Percentiles rank a stretch among this genome's conserved stretches.
Conservation (phyloP, 2,888 invertebrate genomes). For the Protula sp. region DNA sequence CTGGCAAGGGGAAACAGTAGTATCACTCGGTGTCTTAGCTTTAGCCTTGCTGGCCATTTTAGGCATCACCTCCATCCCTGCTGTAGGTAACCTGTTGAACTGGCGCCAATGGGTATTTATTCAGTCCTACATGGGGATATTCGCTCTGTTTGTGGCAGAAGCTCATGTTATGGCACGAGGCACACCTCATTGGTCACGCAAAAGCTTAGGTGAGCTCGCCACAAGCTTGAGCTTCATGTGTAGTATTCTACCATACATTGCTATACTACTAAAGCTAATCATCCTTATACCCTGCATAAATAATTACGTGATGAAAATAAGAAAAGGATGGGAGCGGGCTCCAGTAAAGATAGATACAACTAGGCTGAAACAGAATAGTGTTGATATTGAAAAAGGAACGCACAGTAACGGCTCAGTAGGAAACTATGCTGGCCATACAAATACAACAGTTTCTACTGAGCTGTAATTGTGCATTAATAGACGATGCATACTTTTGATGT, state of each 20-base stretch:
- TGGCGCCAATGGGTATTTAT: neutral
- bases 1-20: neutral
- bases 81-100: neutral
- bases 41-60: neutral
- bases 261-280: neutral
- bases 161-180: neutral
- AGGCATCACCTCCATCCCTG: neutral
- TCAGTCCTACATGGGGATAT: neutral
- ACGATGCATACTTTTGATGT: no score
- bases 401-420: no score
- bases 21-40: neutral
- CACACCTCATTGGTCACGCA: neutral
- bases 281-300: neutral
- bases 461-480: no score
- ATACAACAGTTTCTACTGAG: no score
- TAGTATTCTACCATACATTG: neutral
- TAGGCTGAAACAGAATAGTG: no score
- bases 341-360: no score
- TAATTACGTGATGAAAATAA: neutral
- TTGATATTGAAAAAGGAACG: no score
- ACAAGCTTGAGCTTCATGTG: neutral
- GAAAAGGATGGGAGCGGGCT: neutral
- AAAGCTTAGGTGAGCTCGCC: neutral
- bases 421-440: no score
- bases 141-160: neutral